phyloP scores from a whole-genome alignment of 2,797 vertebrate genomes.

The Gymnothorax javanicus region DNA sequence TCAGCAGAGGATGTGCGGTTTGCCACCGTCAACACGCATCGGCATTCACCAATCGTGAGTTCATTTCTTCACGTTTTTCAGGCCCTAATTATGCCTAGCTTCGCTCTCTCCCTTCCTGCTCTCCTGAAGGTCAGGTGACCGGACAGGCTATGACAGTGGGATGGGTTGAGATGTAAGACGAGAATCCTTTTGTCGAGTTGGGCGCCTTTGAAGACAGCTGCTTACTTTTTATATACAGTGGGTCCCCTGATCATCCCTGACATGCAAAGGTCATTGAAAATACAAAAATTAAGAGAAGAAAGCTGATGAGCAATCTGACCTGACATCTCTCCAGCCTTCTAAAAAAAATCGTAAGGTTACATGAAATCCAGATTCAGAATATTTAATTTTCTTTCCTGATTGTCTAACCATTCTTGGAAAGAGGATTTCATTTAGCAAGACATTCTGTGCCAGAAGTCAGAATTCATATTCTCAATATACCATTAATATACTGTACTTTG shows the following conservation, averaged over 20 bases:
- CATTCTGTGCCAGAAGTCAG: background rate
- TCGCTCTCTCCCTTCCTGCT: background rate
- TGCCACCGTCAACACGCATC: background rate
- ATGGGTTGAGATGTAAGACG: background rate
- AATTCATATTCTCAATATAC: background rate
- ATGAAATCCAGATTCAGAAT: too few species aligned
- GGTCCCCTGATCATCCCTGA: background rate
- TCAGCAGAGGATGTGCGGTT: too few species aligned
- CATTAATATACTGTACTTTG: background rate
- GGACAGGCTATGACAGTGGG: background rate
- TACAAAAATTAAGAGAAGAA: background rate
- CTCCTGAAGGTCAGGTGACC: background rate
- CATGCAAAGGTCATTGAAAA: slow-evolving; percentile 9
- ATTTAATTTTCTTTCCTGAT: background rate
- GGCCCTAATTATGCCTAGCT: background rate
- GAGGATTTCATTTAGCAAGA: background rate
- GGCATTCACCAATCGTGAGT: background rate
- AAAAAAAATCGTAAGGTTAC: background rate
- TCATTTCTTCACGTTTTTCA: background rate
- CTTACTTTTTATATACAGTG: background rate
- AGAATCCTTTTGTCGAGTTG: background rate
- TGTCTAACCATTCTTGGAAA: background rate
- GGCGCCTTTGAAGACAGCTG: background rate
- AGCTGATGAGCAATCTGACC: slow-evolving; percentile 3
- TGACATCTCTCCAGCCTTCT: slow-evolving; percentile 9